These are phyloP conservation scores for Carterocephalus palaemon DNA, from an alignment of 2,888 invertebrate species.

Conservation along the genomic window DNA sequence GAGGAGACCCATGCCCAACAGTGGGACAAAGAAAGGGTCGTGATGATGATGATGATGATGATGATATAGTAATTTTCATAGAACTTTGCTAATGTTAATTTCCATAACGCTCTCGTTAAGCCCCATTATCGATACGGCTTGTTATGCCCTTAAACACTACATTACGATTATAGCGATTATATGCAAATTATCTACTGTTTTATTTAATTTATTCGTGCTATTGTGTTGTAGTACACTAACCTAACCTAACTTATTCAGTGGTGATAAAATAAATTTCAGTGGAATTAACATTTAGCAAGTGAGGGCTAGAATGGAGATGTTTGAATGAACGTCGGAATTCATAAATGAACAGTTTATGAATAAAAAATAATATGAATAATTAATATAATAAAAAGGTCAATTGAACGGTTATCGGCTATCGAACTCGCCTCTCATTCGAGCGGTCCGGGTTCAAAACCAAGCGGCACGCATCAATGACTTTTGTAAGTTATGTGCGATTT, in stretches of 20 bases:
- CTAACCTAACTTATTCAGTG: conserved; percentile 22
- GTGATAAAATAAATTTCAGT: conserved; percentile 20
- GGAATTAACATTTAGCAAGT: conserved; percentile 12
- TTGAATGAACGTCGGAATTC: conserved; percentile 6
- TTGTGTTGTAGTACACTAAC: conserved; percentile 12
- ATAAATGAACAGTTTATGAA: neutral
- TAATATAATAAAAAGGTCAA: too few relatives aligned
- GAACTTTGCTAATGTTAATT: conserved; percentile 1
- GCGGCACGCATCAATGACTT: too few relatives aligned
- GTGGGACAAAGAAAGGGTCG: too few relatives aligned
- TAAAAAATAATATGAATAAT: too few relatives aligned
- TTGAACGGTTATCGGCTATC: too few relatives aligned
- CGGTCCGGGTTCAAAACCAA: too few relatives aligned
- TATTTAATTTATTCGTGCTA: conserved; percentile 18
- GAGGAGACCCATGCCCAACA: too few relatives aligned
- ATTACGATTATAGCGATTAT: conserved; percentile 13
- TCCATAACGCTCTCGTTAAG: conserved; percentile 10
- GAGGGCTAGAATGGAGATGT: conserved; percentile 18
- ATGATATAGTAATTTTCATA: neutral
- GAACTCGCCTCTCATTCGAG: too few relatives aligned
- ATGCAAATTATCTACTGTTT: conserved; percentile 16
- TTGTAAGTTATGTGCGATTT: too few relatives aligned
- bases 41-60: too few relatives aligned
- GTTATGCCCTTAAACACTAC: conserved; percentile 14
- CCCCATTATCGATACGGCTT: conserved; percentile 7